Percentiles rank a stretch among this genome's conserved stretches.
phyloP scores from a whole-genome alignment of 2,797 vertebrate genomes.

The Macropodus opercularis region DNA sequence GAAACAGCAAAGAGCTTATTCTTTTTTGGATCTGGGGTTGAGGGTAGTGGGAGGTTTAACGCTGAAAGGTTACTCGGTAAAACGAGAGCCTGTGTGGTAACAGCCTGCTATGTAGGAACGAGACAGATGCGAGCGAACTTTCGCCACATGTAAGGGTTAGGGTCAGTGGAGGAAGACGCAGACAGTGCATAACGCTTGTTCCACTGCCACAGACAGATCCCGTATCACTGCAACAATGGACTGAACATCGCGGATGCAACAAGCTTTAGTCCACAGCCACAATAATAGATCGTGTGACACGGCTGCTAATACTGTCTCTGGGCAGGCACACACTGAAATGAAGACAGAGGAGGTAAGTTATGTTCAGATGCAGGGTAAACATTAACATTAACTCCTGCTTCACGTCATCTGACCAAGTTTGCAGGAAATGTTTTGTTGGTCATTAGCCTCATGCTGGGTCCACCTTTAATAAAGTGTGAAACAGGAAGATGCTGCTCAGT shows the following conservation, averaged over 20 bases:
- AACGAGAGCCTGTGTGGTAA: constrained; percentile 28
- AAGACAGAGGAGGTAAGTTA: not conserved
- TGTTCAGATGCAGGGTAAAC: not conserved
- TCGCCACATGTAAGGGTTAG: constrained; percentile 41
- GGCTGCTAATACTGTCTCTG: constrained; percentile 8
- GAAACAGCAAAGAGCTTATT: too few relatives aligned
- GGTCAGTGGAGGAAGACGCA: constrained; percentile 51
- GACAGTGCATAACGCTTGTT: constrained; percentile 49
- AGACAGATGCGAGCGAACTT: constrained; percentile 29
- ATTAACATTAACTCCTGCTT: not conserved
- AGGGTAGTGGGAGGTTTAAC: constrained; percentile 56
- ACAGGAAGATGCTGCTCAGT: not conserved
- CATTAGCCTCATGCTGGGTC: not conserved
- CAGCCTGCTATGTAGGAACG: constrained; percentile 43
- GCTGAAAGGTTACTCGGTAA: constrained; percentile 57
- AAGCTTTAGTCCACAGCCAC: constrained; percentile 24
- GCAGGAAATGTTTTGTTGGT: not conserved
- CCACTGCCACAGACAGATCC: constrained; percentile 34
- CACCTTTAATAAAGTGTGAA: not conserved
- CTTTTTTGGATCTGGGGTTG: constrained; percentile 6
- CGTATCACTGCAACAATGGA: constrained; percentile 1
- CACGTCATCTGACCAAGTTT: not conserved
- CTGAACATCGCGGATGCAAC: constrained; percentile 10
- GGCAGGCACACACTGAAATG: constrained; percentile 7
- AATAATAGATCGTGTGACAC: constrained; percentile 44